These are phyloP conservation scores for Gryon sp. DNA, from an alignment of 1,140 invertebrate genomes.

Conservation along the genomic window DNA sequence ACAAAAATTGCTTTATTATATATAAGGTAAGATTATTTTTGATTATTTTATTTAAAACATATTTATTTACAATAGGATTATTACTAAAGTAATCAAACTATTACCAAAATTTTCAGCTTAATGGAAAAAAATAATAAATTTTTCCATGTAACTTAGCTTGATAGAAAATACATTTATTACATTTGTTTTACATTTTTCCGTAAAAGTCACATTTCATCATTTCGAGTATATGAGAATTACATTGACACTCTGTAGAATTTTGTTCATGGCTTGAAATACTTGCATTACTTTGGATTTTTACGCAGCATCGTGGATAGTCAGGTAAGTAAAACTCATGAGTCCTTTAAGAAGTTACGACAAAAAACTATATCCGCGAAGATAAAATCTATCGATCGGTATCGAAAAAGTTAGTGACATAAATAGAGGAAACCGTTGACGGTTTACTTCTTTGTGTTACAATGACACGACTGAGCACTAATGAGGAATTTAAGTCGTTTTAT, in stretches of 20 bases:
- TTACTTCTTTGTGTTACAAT: conserved; percentile 41
- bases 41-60: too few relatives aligned
- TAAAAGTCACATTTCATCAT: too few relatives aligned
- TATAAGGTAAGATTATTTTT: too few relatives aligned
- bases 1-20: too few relatives aligned
- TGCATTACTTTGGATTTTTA: conserved; percentile 1
- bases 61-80: too few relatives aligned
- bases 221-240: too few relatives aligned
- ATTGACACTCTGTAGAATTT: conserved; percentile 1
- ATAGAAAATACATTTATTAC: too few relatives aligned
- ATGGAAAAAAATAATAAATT: too few relatives aligned
- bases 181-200: too few relatives aligned
- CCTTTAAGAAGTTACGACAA: conserved; percentile 11
- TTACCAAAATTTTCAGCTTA: too few relatives aligned
- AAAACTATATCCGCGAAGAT: conserved; percentile 35
- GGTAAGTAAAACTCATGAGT: background rate
- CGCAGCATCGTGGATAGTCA: background rate
- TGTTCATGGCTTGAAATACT: background rate
- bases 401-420: conserved; percentile 55
- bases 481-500: conserved; percentile 38
- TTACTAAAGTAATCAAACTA: too few relatives aligned
- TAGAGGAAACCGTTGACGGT: conserved; percentile 49
- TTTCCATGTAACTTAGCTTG: too few relatives aligned
- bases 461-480: conserved; percentile 46
- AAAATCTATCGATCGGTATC: conserved; percentile 52